These are phyloP conservation scores for Zaprionus camerounensis DNA, from an alignment of 1,140 invertebrate species.

Conservation along the genomic window DNA sequence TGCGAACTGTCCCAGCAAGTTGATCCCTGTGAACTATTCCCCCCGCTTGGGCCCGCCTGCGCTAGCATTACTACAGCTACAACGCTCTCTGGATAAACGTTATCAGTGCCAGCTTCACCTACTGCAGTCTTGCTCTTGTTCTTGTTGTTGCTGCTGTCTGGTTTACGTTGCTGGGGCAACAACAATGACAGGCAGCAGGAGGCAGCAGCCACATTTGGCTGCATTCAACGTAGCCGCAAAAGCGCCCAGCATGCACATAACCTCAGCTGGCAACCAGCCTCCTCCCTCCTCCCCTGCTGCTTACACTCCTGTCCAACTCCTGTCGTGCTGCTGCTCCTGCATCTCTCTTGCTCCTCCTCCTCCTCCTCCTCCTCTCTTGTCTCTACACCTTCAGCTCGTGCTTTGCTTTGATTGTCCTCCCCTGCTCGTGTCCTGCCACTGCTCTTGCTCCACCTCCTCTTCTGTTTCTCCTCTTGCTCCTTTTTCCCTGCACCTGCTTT, in stretches of 20 bases:
- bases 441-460: too few relatives aligned
- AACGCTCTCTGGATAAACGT: conserved; percentile 41
- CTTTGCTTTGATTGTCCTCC: too few relatives aligned
- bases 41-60: not conserved
- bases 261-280: not conserved
- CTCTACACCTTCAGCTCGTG: too few relatives aligned
- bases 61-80: not conserved
- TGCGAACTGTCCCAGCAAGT: not conserved
- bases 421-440: too few relatives aligned
- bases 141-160: not conserved
- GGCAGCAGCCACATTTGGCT: conserved; percentile 42
- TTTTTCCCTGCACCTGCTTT: not conserved
- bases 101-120: conserved; percentile 50
- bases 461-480: not conserved
- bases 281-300: not conserved
- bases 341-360: too few relatives aligned
- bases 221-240: conserved; percentile 58
- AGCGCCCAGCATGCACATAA: conserved; percentile 31
- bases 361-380: too few relatives aligned
- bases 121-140: not conserved
- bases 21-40: not conserved
- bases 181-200: conserved; percentile 12
- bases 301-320: too few relatives aligned
- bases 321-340: not conserved
- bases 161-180: conserved; percentile 13